Base-by-base conservation (phyloP, 2,113 vertebrate species). In the Natator depressus region DNA sequence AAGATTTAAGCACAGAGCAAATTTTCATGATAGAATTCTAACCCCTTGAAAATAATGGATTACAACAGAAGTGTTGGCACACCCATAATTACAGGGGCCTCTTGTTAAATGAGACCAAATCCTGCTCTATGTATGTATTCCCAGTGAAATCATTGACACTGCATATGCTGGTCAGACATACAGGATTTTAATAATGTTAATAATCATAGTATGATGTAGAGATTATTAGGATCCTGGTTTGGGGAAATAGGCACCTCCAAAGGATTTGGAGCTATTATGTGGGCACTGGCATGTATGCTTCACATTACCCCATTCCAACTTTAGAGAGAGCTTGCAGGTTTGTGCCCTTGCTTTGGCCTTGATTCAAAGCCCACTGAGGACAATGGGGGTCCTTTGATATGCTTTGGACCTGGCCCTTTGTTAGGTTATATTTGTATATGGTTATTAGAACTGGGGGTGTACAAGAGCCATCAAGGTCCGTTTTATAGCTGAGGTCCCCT, bases 401-500 rank as follows among this genome's bases (percentile, higher is more conserved):
- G 19, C 65, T 72, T 38, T 72, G n/a, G 65, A 10, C n/a, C n/a
- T 10, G 65, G 65, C 65, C 35, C 9, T 72, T 20, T n/a, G 65
- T 29, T 47, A 47, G 38, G 11, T 8, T 78, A 20, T 80, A 38
- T 1, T 0, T n/a, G 80, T 47, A 2, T 1, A 5, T 3, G 75
- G 27, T 1, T 50, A 2, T 3, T 62, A 2, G 31, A 91, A 57
- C 2, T 14, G 5, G 2, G 49, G 49, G 4, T 6, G 29, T 0
- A 20, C 22, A 8, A 92, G 8, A 89, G n/a, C 8, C 42, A 46
- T 10, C 14, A 72, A 84, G 6, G 90, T 91, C 87, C 14, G 47
- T 54, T 29, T 19, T 29, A 27, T 20, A 78, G 86, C 3, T 12
- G 14, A 83, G 13, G 27, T 35, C 42, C 14, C 65, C 19, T 27